A percentile compares a stretch with the other conserved stretches of the same genome.
Conservation (phyloP, 2,888 invertebrate species). For the Brachyopa scutellaris region DNA sequence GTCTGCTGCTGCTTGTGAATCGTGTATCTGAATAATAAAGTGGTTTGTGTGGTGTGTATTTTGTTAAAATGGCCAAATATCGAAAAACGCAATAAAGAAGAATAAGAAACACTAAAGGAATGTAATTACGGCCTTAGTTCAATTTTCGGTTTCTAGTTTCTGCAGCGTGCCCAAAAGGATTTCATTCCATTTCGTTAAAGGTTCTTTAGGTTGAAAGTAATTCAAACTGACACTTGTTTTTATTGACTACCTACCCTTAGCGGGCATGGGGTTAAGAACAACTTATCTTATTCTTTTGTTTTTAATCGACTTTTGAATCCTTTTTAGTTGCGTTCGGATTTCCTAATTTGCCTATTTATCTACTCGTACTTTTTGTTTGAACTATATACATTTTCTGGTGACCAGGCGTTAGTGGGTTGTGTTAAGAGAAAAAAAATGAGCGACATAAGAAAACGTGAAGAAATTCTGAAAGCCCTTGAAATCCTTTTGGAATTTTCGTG, state of each 20-base stretch:
- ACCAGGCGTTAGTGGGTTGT: not conserved
- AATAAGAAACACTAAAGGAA: not conserved
- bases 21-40: constrained; percentile 51
- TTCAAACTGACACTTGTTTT: constrained; percentile 18
- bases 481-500: constrained; percentile 41
- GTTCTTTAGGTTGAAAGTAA: not conserved
- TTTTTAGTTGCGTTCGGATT: constrained; percentile 32
- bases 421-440: not conserved
- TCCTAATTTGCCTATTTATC: constrained; percentile 46
- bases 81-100: constrained; percentile 9
- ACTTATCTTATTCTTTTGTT: constrained; percentile 24
- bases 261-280: too few species aligned
- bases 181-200: not conserved
- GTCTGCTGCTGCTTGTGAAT: constrained; percentile 41
- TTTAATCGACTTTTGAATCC: constrained; percentile 65
- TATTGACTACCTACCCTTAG: not conserved
- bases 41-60: constrained; percentile 57
- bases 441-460: constrained; percentile 22
- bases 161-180: not conserved
- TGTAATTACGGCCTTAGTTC: constrained; percentile 24
- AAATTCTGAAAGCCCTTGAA: constrained; percentile 55
- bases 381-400: not conserved
- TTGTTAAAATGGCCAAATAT: constrained; percentile 52
- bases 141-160: constrained; percentile 38
- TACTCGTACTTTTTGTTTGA: constrained; percentile 15